Percentiles rank a stretch among this genome's conserved stretches.
These are phyloP conservation scores for Limosa lapponica DNA, from an alignment of 2,797 vertebrate species.

Conservation along the genomic window DNA sequence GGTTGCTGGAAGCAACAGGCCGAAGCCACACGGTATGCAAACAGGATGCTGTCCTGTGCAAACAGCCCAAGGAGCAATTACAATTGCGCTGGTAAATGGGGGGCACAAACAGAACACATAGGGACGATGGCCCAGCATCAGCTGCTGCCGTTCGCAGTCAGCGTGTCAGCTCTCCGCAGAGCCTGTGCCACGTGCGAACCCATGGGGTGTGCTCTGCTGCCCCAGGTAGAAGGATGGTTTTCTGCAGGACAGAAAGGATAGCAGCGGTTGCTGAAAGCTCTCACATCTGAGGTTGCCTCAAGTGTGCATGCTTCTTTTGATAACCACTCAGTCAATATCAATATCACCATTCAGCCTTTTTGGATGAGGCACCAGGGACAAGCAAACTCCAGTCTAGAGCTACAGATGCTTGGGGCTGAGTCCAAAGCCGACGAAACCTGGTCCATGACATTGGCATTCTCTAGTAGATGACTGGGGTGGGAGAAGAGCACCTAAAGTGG, in stretches of 20 bases:
- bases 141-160: fast-evolving
- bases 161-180: fast-evolving
- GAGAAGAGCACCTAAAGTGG: neutral
- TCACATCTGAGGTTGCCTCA: neutral
- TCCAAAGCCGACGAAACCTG: neutral
- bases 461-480: neutral
- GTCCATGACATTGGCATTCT: neutral
- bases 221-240: neutral
- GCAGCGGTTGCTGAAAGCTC: neutral
- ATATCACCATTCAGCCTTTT: too few relatives aligned
- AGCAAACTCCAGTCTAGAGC: neutral
- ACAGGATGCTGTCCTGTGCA: neutral
- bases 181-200: neutral
- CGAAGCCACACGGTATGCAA: fast-evolving
- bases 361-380: neutral
- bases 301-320: neutral
- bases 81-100: fast-evolving
- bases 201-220: neutral
- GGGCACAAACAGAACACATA: fast-evolving
- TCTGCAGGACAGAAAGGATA: neutral
- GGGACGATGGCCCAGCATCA: fast-evolving
- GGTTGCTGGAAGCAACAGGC: neutral
- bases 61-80: neutral
- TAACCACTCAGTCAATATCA: neutral
- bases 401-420: neutral